A percentile compares a stretch with the other conserved stretches of the same genome.
phyloP scores from a whole-genome alignment of 2,888 invertebrate species.

The Isotomurus palustris region DNA sequence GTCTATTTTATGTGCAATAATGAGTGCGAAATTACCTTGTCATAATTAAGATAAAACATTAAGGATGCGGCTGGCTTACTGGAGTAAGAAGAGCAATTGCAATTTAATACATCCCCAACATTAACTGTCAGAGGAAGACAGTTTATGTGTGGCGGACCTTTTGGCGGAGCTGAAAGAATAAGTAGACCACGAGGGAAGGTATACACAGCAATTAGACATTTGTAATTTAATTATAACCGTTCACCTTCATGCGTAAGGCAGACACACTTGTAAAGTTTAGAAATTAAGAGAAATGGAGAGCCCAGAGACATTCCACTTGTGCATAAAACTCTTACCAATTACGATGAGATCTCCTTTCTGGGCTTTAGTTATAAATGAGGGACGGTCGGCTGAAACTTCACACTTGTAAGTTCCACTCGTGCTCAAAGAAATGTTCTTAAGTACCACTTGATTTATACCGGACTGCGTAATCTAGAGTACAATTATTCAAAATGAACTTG shows the following conservation, averaged over 20 bases:
- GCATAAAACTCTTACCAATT: conserved; percentile 39
- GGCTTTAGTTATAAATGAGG: conserved; percentile 40
- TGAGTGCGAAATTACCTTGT: conserved; percentile 31
- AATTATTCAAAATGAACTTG: background rate
- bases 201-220: too few relatives aligned
- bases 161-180: conserved; percentile 38
- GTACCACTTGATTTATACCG: conserved; percentile 31
- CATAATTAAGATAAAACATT: conserved; percentile 36
- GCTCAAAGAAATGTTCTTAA: conserved; percentile 39
- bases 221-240: too few relatives aligned
- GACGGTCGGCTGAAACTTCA: conserved; percentile 44
- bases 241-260: too few relatives aligned
- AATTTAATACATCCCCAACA: conserved; percentile 24
- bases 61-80: conserved; percentile 38
- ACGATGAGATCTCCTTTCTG: conserved; percentile 38
- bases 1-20: too few relatives aligned
- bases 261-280: too few relatives aligned
- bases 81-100: conserved; percentile 34
- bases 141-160: conserved; percentile 26
- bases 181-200: too few relatives aligned
- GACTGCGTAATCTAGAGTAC: conserved; percentile 34
- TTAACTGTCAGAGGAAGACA: conserved; percentile 25
- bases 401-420: conserved; percentile 42
- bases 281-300: too few relatives aligned
- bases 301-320: too few relatives aligned